Evolutionary conservation across 2,113 vertebrate species (phyloP).

Genomic region (Brachirus orientalis): DNA sequence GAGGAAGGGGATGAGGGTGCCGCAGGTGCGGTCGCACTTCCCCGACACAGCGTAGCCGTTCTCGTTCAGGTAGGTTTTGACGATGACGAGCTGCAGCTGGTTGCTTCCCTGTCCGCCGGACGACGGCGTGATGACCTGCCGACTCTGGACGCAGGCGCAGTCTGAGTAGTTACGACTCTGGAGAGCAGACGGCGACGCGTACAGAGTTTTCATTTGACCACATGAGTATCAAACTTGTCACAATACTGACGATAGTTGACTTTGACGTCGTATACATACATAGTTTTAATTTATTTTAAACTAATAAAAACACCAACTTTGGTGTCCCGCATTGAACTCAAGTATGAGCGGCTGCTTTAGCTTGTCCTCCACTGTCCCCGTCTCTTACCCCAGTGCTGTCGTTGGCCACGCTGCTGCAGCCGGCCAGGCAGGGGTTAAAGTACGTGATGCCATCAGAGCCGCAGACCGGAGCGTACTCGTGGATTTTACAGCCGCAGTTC

Average conservation of each 20-base stretch:
- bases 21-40: conserved; percentile 94
- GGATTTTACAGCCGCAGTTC: conserved; percentile 95
- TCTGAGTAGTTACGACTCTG: conserved; percentile 96
- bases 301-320: too few relatives aligned
- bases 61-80: conserved; percentile 97
- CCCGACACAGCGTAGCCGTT: conserved; percentile 93
- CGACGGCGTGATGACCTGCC: conserved; percentile 94
- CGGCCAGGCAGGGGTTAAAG: conserved; percentile 97
- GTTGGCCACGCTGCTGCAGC: conserved; percentile 90
- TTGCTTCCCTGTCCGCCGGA: conserved; percentile 88
- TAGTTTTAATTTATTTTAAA: too few relatives aligned
- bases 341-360: too few relatives aligned
- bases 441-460: conserved; percentile 99
- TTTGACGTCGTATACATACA: too few relatives aligned
- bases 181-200: fast-evolving
- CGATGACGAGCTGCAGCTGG: conserved; percentile 94
- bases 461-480: conserved; percentile 97
- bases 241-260: too few relatives aligned
- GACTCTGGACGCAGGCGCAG: conserved; percentile 96
- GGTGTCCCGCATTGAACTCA: too few relatives aligned
- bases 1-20: conserved; percentile 96
- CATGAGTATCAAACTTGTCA: not conserved
- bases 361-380: not conserved
- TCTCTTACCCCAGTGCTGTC: conserved; percentile 89
- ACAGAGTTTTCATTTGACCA: not conserved